Base-by-base conservation (phyloP, 2,113 vertebrate genomes). In the Pitta sordida region DNA sequence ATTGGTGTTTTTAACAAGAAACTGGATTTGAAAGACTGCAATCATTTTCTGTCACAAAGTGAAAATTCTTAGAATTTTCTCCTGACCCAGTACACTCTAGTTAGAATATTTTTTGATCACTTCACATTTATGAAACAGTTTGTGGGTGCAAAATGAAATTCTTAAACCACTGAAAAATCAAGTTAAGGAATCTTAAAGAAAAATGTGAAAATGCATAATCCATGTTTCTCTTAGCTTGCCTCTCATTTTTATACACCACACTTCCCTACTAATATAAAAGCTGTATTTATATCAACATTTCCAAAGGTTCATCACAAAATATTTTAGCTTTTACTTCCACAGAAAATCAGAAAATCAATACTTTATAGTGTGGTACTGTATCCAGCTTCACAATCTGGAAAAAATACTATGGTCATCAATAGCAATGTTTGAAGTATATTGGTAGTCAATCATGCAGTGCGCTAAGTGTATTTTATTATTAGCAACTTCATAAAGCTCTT, bases 391-490 rank as follows among this genome's bases (percentile, higher is more conserved):
- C 53, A 80, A 58, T 51, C 49, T 29, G 23, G 36, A 6, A 88
- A 83, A 80, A 94, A 77, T n/a, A 80, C 65, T 77, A 27, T 2
- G 23, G 76, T 91, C 93, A 93, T 70, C 62, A 5, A 23, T 81
- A 95, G 93, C 29, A 49, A 22, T 18, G 52, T 95, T 92, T 95
- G 74, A 95, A 23, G 65, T 24, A 65, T 37, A 87, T 60, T 95
- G 95, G 96, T 97, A 97, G 98, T 95, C n/a, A n/a, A 65, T 95
- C 95, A 73, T 91, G 96, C 97, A 96, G 89, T 86, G 92, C 96
- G 96, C 95, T 97, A 97, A 98, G 95, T 86, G 86, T 96, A 94
- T 97, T 97, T 97, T 96, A 96, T 96, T 95, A 97, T 96, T 90
- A 82, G 79, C 58, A 63, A 91, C 94, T 97, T 95, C 78, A 97